Percentiles rank a stretch among this genome's conserved stretches.
These are phyloP conservation scores for Perodicticus potto DNA, from an alignment of 2,797 vertebrate genomes.

Conservation along the genomic window DNA sequence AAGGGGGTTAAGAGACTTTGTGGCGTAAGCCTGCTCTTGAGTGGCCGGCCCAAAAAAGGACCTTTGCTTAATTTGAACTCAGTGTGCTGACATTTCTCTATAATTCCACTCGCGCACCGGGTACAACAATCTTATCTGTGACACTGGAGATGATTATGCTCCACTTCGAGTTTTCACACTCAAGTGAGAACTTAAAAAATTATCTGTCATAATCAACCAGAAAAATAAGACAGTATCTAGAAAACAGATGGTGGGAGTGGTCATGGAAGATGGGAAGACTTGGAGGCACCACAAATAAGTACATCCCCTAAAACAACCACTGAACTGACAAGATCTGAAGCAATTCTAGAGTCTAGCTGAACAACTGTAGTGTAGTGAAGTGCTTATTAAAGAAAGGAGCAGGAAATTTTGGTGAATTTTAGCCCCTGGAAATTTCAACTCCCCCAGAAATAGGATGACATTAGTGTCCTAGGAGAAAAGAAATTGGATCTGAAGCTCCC, in stretches of 20 bases:
- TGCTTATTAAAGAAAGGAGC: background rate
- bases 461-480: background rate
- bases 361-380: background rate
- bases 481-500: background rate
- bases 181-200: background rate
- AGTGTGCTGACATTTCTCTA: too few relatives aligned
- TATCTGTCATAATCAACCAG: background rate
- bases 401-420: background rate
- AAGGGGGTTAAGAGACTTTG: too few relatives aligned
- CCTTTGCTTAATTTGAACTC: too few relatives aligned
- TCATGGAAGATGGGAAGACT: background rate
- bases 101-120: too few relatives aligned
- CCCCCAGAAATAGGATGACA: too few relatives aligned
- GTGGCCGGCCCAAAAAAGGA: too few relatives aligned
- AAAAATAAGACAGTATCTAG: background rate
- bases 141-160: background rate
- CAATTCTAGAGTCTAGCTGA: background rate
- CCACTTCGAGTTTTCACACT: background rate
- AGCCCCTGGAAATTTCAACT: background rate
- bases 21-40: too few relatives aligned
- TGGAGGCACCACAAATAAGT: background rate
- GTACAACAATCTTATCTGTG: background rate
- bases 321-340: background rate
- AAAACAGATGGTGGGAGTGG: background rate
- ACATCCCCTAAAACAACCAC: background rate